Evolutionary conservation across 2,888 invertebrate species (phyloP).

Genomic region (Silvanus unidentatus): DNA sequence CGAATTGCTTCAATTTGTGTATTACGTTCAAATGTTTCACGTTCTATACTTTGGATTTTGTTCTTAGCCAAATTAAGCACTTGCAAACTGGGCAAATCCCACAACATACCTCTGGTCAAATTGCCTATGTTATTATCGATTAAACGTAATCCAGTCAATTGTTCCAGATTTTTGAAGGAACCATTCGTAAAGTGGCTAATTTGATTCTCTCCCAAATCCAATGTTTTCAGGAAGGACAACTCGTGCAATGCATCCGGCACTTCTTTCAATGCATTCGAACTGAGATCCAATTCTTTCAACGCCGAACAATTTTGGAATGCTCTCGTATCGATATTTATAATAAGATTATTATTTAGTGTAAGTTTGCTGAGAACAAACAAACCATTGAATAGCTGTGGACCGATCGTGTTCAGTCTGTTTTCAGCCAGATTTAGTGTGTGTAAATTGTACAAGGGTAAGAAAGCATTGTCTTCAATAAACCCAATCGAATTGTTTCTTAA

Average conservation of each 20-base stretch:
- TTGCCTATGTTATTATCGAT: constrained; percentile 88
- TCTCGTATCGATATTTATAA: constrained; percentile 70
- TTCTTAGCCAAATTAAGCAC: constrained; percentile 86
- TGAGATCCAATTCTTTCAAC: constrained; percentile 81
- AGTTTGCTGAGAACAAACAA: constrained; percentile 77
- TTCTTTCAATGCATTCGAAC: constrained; percentile 75
- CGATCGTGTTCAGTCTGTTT: constrained; percentile 76
- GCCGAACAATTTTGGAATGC: constrained; percentile 85
- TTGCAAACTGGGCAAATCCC: constrained; percentile 77
- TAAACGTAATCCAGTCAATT: constrained; percentile 78
- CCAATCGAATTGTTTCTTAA: constrained; percentile 82
- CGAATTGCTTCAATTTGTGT: constrained; percentile 78
- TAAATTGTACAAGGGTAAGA: constrained; percentile 80
- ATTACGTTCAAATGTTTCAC: constrained; percentile 78
- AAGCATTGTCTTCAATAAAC: constrained; percentile 83
- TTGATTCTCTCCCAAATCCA: constrained; percentile 89
- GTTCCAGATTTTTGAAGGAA: constrained; percentile 77
- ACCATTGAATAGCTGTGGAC: constrained; percentile 76
- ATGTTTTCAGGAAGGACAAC: constrained; percentile 74
- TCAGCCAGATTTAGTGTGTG: constrained; percentile 85
- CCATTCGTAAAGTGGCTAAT: constrained; percentile 78
- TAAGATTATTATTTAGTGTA: constrained; percentile 78
- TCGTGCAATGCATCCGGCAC: constrained; percentile 80
- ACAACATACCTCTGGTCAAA: constrained; percentile 78
- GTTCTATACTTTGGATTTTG: constrained; percentile 77